These are phyloP conservation scores for Lepus oiostolus DNA, from an alignment of 2,797 vertebrate species.

Conservation along the genomic window DNA sequence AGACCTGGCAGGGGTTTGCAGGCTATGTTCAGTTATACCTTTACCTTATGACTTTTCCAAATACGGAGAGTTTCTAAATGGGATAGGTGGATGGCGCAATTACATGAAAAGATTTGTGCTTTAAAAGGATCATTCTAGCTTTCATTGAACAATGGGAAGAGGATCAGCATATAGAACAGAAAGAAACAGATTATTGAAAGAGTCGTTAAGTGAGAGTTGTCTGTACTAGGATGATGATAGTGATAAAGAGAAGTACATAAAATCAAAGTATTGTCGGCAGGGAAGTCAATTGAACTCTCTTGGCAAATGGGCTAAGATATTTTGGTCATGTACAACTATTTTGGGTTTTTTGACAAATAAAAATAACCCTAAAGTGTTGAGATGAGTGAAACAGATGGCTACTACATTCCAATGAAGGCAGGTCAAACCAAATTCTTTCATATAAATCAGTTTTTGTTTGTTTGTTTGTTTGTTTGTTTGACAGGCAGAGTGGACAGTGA, in stretches of 20 bases:
- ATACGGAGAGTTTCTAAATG: constrained; percentile 27
- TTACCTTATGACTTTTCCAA: background rate
- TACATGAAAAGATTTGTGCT: constrained; percentile 17
- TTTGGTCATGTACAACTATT: background rate
- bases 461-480: too few relatives aligned
- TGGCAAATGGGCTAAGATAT: background rate
- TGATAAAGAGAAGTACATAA: constrained; percentile 23
- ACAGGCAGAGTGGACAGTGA: too few relatives aligned
- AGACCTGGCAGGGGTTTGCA: background rate
- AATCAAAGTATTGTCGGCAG: background rate
- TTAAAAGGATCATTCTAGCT: constrained; percentile 3
- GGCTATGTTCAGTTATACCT: background rate
- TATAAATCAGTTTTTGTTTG: background rate
- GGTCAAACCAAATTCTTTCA: background rate
- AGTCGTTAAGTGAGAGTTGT: background rate
- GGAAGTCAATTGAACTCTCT: constrained; percentile 22
- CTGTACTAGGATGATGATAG: background rate
- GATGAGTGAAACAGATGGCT: background rate
- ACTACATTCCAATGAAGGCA: background rate
- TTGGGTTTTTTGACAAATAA: constrained; percentile 36
- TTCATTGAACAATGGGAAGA: constrained; percentile 30
- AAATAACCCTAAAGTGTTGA: constrained; percentile 22
- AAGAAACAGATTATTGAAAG: background rate
- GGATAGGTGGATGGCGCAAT: background rate
- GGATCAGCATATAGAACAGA: background rate